Base-by-base conservation (phyloP, 2,888 invertebrate species). In the Lepas anatifera region DNA sequence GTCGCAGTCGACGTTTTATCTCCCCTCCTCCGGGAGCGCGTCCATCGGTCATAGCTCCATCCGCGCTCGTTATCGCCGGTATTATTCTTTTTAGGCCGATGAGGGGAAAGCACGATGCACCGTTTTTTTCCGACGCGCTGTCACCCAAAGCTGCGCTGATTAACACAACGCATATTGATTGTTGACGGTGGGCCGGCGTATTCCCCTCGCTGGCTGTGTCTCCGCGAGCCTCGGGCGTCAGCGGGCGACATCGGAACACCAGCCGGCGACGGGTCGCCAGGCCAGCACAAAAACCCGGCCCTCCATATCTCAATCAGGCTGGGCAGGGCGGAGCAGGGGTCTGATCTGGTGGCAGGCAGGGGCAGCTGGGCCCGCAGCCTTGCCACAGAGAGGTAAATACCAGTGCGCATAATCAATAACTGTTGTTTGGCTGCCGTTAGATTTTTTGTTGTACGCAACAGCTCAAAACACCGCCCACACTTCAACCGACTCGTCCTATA, bases 21-120 rank as follows among this genome's bases (percentile, higher is more conserved):
- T 58, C 58, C 58, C 58, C 58, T 58, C 58, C 58, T 35, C 35
- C 6, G 58, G 58, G 58, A 58, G 7, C 6, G 58, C 58, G 22
- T 35, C 58, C 58, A 58, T 58, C 58, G 58, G 58, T 58, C 58
- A 58, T 35, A 32, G 58, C 58, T 32, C 58, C 16, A 32, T 58
- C 58, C 58, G n/a, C 58, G 32, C 3, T 58, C 58, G 35, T 58
- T 58, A 58, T 58, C 58, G 32, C 22, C 25, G 35, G 32, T 58
- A 58, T 58, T 58, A 58, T 58, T 58, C 58, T 58, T 58, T 58
- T 58, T 58, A 58, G 32, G 32, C 58, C 32, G 58, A 58, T 58
- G 58, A 58, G 58, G 58, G 58, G 58, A 58, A 58, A 58, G 35
- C 58, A 35, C 35, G 35, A 35, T 4, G 32, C 58, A 35, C 58